Evolutionary conservation across 2,797 vertebrate species (phyloP).

Genomic region (Balearica regulorum): DNA sequence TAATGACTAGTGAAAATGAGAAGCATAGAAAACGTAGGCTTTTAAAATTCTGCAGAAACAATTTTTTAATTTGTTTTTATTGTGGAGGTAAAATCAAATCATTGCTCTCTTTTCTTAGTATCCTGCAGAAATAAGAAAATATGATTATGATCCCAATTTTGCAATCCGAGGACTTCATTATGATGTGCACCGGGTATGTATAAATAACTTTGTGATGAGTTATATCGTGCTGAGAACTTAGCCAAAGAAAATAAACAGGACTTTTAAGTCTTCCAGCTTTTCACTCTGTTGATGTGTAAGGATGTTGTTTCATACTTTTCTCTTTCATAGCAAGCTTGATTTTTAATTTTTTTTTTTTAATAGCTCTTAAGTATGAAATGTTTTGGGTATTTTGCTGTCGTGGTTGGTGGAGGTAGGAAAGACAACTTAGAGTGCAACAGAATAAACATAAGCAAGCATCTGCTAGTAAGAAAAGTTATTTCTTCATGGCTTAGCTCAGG

Average conservation of each 20-base stretch:
- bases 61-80: neutral
- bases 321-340: neutral
- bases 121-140: conserved; percentile 87
- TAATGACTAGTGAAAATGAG: neutral
- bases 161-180: conserved; percentile 97
- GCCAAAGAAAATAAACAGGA: neutral
- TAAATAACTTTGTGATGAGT: neutral
- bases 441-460: neutral
- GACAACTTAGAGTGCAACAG: neutral
- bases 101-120: conserved; percentile 76
- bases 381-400: neutral
- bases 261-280: neutral
- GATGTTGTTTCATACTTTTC: neutral
- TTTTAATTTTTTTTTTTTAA: neutral
- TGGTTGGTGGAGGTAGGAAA: neutral
- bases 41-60: neutral
- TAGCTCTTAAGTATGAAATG: neutral
- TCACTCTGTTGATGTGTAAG: neutral
- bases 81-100: neutral
- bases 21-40: neutral
- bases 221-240: neutral
- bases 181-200: conserved; percentile 93
- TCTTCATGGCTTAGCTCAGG: neutral
- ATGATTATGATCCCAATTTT: conserved; percentile 93
- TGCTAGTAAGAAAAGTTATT: neutral